Conservation (phyloP, 2,888 invertebrate genomes). For the Drosophila algonquin region DNA sequence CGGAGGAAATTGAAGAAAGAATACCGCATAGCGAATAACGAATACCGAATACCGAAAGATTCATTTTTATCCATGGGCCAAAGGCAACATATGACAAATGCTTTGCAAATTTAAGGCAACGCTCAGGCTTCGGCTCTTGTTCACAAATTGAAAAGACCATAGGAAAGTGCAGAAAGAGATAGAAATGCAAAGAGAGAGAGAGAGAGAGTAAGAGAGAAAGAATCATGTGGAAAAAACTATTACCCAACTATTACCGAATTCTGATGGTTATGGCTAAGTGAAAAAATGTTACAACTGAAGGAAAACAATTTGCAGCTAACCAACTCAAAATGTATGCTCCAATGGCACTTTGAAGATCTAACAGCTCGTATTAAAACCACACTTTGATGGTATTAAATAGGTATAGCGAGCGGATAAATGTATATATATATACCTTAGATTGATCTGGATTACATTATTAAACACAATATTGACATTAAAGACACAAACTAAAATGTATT, state of each 20-base stretch:
- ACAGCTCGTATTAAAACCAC: no score
- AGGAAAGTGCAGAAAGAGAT: not conserved
- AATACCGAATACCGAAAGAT: conserved; percentile 22
- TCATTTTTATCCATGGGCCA: conserved; percentile 21
- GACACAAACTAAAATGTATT: no score
- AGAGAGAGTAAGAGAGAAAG: not conserved
- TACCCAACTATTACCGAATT: not conserved
- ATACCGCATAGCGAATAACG: not conserved
- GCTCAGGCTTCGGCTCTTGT: conserved; percentile 2
- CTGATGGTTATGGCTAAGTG: not conserved
- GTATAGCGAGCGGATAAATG: no score
- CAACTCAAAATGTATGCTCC: not conserved
- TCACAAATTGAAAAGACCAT: conserved; percentile 26
- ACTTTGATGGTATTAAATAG: no score
- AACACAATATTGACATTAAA: no score
- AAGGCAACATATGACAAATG: conserved; percentile 31
- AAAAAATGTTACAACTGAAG: not conserved
- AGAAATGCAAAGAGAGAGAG: not conserved
- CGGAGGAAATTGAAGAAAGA: conserved; percentile 24
- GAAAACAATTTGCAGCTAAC: not conserved
- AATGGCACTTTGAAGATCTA: not conserved
- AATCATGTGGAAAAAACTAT: not conserved
- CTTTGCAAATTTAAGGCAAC: conserved; percentile 1
- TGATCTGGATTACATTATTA: no score
- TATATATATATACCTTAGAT: no score